Base-by-base conservation (phyloP, 2,113 vertebrate genomes). In the Chamaea fasciata region DNA sequence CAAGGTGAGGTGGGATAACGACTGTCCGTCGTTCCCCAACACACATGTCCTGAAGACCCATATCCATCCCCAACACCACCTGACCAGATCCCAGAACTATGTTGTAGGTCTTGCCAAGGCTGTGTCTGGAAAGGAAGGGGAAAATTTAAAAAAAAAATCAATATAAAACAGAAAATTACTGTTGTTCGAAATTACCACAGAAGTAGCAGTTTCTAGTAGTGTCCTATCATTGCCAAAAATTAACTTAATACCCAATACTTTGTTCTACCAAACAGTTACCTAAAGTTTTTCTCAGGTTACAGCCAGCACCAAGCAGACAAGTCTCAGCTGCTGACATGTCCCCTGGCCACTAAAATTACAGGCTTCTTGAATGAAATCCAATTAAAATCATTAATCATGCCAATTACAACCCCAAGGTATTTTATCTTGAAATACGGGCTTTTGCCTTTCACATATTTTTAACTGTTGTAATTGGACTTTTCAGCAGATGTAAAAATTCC, bases 31-130 rank as follows among this genome's bases (percentile, higher is more conserved):
- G 99, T 83, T 99, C 99, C 53, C 99, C 99, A 1, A 99, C 98
- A 28, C 99, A 99, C 99, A 99, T 99, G 84, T 98, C 98, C 80
- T 98, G 83, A 46, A 99, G 98, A 15, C 99, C 99, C 46, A 99
- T 98, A 95, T 99, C 99, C 99, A 99, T 99, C 14, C 99, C 99
- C 46, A 98, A 37, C 46, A 99, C 99, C 9, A 99, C 98, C 90
- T 99, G 99, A 30, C 99, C 99, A 21, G 98, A 98, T 17, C 99
- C 99, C 97, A 99, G 95, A 21, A 99, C 99, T 11, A 99, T 98
- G 96, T 99, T 98, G 83, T 99, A 99, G 0, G 99, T 99, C 96
- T 99, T 99, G 76, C 98, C 99, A 96, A 99, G 99, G 75, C 96
- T 99, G 96, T 99, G 96, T 73, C 99, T 99, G 94, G 33, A 97